Evolutionary conservation across 2,113 vertebrate species (phyloP).

Genomic region (Trematocara marginatum): DNA sequence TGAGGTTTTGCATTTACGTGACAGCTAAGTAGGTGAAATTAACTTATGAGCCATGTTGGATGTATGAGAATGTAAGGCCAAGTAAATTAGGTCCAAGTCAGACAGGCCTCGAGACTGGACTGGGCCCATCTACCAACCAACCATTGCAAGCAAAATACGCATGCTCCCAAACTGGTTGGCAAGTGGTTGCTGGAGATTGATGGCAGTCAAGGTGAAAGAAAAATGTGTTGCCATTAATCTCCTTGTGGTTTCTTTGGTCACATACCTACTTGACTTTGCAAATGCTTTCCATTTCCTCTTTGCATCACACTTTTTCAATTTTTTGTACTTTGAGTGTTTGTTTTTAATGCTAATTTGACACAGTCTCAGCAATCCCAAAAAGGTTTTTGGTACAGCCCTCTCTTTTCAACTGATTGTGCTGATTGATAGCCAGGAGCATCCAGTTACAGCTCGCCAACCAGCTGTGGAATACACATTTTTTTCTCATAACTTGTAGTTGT

Average conservation of each 20-base stretch:
- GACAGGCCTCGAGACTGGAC: neutral
- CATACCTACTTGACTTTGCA: neutral
- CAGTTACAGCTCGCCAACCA: neutral
- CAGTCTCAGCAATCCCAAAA: neutral
- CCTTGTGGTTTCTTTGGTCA: neutral
- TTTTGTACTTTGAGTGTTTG: neutral
- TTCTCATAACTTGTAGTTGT: neutral
- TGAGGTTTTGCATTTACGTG: neutral
- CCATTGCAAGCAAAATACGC: neutral
- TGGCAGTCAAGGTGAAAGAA: neutral
- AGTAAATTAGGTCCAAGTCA: neutral
- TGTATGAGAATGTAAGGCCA: neutral
- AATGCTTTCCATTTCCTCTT: neutral
- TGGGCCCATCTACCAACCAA: neutral
- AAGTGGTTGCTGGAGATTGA: neutral
- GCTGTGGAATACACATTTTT: neutral
- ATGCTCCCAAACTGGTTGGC: neutral
- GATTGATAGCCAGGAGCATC: neutral
- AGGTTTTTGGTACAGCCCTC: neutral
- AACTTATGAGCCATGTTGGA: neutral
- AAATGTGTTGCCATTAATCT: neutral
- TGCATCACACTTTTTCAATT: neutral
- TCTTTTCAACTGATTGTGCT: neutral
- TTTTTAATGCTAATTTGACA: neutral
- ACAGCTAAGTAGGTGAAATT: neutral